Evolutionary conservation across 2,113 vertebrate species (phyloP).

Genomic region (Hydrochoerus hydrochaeris): DNA sequence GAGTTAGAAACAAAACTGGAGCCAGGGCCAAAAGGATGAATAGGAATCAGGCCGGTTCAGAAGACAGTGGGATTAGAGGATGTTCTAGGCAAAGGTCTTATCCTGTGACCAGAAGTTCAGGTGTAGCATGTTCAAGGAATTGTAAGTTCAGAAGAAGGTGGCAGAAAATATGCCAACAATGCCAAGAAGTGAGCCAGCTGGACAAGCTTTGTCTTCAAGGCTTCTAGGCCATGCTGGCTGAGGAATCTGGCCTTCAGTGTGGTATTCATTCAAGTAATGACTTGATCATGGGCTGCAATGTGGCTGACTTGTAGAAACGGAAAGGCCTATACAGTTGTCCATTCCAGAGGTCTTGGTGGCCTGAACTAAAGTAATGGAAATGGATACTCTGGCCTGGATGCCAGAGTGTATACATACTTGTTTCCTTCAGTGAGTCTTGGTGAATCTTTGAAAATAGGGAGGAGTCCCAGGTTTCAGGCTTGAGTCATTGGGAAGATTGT

Average conservation of each 20-base stretch:
- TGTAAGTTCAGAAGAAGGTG: background rate
- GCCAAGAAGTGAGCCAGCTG: background rate
- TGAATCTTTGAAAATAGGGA: background rate
- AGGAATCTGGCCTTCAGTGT: slow-evolving; percentile 22
- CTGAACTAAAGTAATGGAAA: slow-evolving; percentile 6
- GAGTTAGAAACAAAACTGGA: background rate
- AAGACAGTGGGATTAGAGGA: background rate
- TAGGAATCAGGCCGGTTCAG: background rate
- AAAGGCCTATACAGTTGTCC: background rate
- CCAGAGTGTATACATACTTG: background rate
- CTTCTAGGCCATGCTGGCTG: background rate
- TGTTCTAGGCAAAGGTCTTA: background rate
- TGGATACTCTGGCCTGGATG: background rate
- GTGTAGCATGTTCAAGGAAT: background rate
- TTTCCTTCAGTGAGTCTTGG: background rate
- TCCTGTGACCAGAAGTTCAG: background rate
- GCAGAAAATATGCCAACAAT: background rate
- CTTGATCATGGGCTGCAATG: background rate
- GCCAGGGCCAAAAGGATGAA: background rate
- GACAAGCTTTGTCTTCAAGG: background rate
- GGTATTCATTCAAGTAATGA: slow-evolving; percentile 18
- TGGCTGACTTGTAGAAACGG: background rate
- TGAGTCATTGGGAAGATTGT: background rate
- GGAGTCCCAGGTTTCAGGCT: background rate
- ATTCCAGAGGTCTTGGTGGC: background rate